phyloP scores from a whole-genome alignment of 2,113 vertebrate species.

The Cavia porcellus region DNA sequence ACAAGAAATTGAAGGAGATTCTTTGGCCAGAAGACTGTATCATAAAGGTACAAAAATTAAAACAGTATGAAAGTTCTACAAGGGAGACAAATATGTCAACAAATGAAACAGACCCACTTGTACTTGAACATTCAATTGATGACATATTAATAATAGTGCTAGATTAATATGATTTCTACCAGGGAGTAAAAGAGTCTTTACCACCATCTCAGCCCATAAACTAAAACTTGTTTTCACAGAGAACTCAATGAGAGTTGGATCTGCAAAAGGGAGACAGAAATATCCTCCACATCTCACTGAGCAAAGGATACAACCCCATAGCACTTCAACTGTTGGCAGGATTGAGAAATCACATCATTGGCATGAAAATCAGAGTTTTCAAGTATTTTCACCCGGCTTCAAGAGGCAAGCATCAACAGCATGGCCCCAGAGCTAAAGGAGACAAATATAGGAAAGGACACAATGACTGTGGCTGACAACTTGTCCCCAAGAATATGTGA shows the following conservation, averaged over 20 bases:
- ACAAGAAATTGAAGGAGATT: not conserved
- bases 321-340: not conserved
- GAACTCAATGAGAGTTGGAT: not conserved
- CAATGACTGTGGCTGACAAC: not conserved
- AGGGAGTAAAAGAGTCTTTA: not conserved
- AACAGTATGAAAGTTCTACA: not conserved
- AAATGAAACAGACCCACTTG: not conserved
- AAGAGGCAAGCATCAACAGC: not conserved
- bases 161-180: not conserved
- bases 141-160: not conserved
- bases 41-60: not conserved
- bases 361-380: not conserved
- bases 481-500: not conserved
- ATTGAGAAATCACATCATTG: not conserved
- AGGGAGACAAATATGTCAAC: not conserved
- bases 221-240: not conserved
- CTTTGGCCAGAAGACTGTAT: not conserved
- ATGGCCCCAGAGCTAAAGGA: not conserved
- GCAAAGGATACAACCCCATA: not conserved
- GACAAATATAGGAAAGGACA: not conserved
- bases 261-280: not conserved
- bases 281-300: not conserved
- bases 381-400: not conserved
- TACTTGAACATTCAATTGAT: not conserved
- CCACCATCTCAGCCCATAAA: not conserved